Conservation (phyloP, 2,797 vertebrate genomes). For the Cercopithecus hamlyni region DNA sequence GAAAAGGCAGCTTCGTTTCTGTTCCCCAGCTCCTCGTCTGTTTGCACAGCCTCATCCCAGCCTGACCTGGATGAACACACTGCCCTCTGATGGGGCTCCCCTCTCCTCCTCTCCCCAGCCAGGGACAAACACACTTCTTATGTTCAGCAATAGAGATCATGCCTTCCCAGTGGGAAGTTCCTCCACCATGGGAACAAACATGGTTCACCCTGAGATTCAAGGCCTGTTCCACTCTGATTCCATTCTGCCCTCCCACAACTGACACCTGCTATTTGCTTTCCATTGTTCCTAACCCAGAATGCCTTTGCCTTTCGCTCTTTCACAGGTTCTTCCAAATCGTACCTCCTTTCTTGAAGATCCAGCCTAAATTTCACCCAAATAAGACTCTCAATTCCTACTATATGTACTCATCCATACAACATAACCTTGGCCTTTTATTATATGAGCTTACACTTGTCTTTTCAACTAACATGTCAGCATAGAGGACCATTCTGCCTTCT, state of each 20-base stretch:
- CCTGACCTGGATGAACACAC: not conserved
- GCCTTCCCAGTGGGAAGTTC: not conserved
- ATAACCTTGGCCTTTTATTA: not conserved
- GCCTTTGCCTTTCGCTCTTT: not conserved
- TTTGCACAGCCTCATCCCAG: not conserved
- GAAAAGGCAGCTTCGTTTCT: not conserved
- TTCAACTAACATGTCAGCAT: not conserved
- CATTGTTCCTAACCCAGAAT: not conserved
- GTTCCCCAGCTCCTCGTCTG: too few relatives aligned
- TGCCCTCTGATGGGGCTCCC: fast-evolving
- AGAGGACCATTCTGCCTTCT: not conserved
- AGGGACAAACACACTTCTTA: not conserved
- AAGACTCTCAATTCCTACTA: not conserved
- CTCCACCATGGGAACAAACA: too few relatives aligned
- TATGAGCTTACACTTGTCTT: not conserved
- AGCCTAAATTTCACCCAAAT: not conserved
- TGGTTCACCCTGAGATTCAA: not conserved
- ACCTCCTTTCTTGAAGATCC: not conserved
- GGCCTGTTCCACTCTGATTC: too few relatives aligned
- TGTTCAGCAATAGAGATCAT: not conserved
- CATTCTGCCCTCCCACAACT: not conserved
- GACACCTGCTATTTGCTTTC: not conserved
- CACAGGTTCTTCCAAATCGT: not conserved
- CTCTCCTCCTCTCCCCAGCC: too few relatives aligned
- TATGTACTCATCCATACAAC: too few relatives aligned